These are phyloP conservation scores for Sogatella furcifera DNA, from an alignment of 1,140 invertebrate species.

Conservation along the genomic window DNA sequence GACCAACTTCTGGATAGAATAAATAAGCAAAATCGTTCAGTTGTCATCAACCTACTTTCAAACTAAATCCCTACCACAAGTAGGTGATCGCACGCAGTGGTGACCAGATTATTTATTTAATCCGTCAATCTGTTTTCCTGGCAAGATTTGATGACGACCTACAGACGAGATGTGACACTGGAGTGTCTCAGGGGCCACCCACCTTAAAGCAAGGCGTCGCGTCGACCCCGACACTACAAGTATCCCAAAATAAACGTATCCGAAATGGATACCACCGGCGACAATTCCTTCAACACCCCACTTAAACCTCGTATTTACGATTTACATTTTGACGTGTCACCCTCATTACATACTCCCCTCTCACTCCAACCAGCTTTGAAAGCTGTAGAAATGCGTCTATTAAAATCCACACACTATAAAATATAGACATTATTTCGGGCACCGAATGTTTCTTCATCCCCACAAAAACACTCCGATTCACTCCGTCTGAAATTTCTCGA, in stretches of 20 bases:
- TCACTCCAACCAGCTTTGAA: background rate
- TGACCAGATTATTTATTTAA: too few species aligned
- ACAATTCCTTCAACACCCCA: background rate
- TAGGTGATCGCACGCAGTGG: too few species aligned
- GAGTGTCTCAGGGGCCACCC: background rate
- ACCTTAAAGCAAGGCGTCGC: background rate
- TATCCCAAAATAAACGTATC: background rate
- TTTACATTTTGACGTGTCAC: background rate
- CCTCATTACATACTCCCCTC: too few species aligned
- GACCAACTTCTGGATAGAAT: too few species aligned
- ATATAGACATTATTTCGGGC: background rate
- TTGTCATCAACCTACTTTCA: too few species aligned
- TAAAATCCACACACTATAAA: background rate
- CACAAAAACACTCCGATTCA: too few species aligned
- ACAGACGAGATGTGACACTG: too few species aligned
- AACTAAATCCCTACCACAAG: too few species aligned
- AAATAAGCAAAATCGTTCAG: too few species aligned
- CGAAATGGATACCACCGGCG: background rate
- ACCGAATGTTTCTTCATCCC: background rate
- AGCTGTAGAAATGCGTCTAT: background rate
- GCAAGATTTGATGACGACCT: too few species aligned
- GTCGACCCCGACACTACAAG: background rate
- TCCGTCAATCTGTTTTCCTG: too few species aligned
- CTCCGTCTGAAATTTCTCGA: too few species aligned
- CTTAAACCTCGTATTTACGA: constrained; percentile 1